Base-by-base conservation (phyloP, 2,113 vertebrate genomes). In the Urocolius indicus region DNA sequence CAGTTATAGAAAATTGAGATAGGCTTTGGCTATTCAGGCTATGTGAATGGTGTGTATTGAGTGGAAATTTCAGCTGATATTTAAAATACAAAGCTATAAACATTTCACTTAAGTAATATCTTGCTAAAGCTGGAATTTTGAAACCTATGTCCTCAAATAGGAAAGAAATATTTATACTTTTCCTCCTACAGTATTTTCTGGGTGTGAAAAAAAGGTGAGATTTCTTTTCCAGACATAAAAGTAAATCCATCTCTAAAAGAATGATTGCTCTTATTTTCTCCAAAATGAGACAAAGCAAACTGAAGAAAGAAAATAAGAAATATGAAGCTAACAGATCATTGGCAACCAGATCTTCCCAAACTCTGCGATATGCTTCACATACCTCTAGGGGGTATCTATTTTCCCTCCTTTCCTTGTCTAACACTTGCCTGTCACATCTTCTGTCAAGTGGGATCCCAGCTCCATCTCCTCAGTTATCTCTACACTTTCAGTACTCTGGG, bases 21-120 rank as follows among this genome's bases (percentile, higher is more conserved):
- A 46, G 5, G 19, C 16, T 58, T 92, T 76, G 23, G 13, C 8
- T 45, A 17, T 51, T 82, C 27, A 59, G 7, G 4, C 21, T 73
- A 3, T 49, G 15, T 0, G 0, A 49, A 18, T 30, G 13, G 7
- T 32, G 21, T 4, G 9, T 63, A 17, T 15, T 6, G 19, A 24
- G 1, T 78, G 9, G 17, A 67, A 87, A 84, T 57, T 63, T 67
- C 45, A 62, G 10, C 1, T 89, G 26, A 91, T 24, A 4, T 34
- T 73, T 68, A 61, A 68, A 76, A 68, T 57, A 48, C 3, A 49
- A 27, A 72, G 21, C 12, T 8, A 76, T 18, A 36, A 80, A 57
- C 1, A 30, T 65, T 77, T 92, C 5, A 11, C 16, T n/a, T 17
- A 32, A 16, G 45, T 59, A 80, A 38, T 58, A 63, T 7, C 6